Evolutionary conservation across 2,113 vertebrate genomes (phyloP).

Genomic region (Platycercus adscitus): DNA sequence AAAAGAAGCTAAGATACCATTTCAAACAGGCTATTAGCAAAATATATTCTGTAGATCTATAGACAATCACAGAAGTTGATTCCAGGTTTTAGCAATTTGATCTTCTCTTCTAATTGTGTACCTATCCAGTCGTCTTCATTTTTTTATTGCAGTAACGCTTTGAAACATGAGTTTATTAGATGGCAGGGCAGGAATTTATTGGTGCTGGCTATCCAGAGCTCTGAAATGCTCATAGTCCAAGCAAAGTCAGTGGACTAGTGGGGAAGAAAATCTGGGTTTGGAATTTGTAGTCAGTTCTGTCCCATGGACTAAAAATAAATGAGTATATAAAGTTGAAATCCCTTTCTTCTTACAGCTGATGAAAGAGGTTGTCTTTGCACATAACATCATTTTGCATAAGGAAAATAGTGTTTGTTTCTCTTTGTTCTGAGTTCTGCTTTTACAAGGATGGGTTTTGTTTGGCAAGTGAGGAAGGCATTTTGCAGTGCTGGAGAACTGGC

Average conservation of each 20-base stretch:
- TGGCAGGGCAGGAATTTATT: not conserved
- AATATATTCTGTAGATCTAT: not conserved
- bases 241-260: not conserved
- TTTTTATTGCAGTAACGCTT: not conserved
- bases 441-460: not conserved
- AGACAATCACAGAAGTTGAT: not conserved
- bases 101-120: not conserved
- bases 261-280: not conserved
- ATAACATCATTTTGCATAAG: not conserved
- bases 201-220: not conserved
- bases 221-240: not conserved
- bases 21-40: not conserved
- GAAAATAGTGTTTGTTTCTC: not conserved
- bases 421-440: not conserved
- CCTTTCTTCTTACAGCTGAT: not conserved
- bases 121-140: accelerated
- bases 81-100: not conserved
- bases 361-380: not conserved
- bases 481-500: not conserved
- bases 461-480: not conserved
- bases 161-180: not conserved
- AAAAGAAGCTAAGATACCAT: not conserved
- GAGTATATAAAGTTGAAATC: not conserved
- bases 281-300: not conserved
- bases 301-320: not conserved